These are phyloP conservation scores for Acrocephalus kingi DNA, from an alignment of 2,113 vertebrate genomes.

Conservation along the genomic window DNA sequence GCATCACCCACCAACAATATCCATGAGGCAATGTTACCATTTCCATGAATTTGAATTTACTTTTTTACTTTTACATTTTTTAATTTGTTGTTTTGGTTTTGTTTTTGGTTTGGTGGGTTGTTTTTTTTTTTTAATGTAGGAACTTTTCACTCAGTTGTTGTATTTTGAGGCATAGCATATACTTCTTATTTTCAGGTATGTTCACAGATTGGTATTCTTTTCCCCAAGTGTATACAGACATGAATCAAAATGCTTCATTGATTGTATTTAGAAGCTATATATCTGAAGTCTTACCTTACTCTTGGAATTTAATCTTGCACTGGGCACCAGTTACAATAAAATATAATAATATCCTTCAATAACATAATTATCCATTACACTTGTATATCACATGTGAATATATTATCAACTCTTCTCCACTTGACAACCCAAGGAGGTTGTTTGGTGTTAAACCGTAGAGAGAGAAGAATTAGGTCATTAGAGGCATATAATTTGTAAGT, in stretches of 20 bases:
- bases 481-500: not conserved
- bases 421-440: not conserved
- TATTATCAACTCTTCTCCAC: not conserved
- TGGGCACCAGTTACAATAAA: not conserved
- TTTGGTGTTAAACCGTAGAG: not conserved
- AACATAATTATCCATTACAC: not conserved
- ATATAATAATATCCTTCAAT: not conserved
- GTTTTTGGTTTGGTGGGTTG: not conserved
- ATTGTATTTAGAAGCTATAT: not conserved
- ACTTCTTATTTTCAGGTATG: not conserved
- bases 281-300: not conserved
- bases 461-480: not conserved
- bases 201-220: not conserved
- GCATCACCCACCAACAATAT: not conserved
- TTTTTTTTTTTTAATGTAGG: not conserved
- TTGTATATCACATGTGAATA: not conserved
- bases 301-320: not conserved
- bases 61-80: not conserved
- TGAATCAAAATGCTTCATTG: not conserved
- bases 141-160: not conserved
- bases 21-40: not conserved
- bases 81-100: not conserved
- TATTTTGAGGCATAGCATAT: not conserved
- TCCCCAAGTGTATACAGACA: not conserved
- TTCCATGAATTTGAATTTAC: not conserved